Conservation (phyloP, 1,140 invertebrate genomes). For the Papilio glaucus region DNA sequence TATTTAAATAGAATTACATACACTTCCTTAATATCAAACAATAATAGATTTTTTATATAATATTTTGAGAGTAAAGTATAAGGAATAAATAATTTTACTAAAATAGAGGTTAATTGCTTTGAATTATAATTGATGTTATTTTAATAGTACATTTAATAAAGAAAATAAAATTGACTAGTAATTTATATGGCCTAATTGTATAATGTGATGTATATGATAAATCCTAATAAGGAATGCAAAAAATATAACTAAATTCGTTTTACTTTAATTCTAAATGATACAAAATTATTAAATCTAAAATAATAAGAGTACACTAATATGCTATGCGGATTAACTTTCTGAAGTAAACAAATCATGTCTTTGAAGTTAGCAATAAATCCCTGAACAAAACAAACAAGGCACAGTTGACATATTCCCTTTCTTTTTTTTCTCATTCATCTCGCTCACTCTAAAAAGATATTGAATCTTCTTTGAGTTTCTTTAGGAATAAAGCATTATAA, state of each 20-base stretch:
- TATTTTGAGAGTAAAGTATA: background rate
- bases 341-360: background rate
- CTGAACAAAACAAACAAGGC: too few species aligned
- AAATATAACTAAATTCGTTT: constrained; percentile 23
- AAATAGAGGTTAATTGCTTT: background rate
- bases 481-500: background rate
- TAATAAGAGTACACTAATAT: background rate
- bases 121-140: constrained; percentile 7
- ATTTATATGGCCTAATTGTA: constrained; percentile 31
- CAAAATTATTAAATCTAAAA: background rate
- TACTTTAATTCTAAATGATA: constrained; percentile 19
- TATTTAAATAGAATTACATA: too few species aligned
- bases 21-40: background rate
- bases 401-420: background rate
- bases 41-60: background rate
- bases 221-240: constrained; percentile 33
- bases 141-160: constrained; percentile 8
- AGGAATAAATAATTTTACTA: constrained; percentile 10
- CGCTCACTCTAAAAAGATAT: background rate
- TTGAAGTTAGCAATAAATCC: background rate
- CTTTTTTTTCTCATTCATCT: background rate
- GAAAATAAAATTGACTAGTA: constrained; percentile 38
- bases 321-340: background rate
- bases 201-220: constrained; percentile 22
- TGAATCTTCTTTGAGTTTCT: too few species aligned